Conservation (phyloP, 2,797 vertebrate genomes). For the Podarcis siculus region DNA sequence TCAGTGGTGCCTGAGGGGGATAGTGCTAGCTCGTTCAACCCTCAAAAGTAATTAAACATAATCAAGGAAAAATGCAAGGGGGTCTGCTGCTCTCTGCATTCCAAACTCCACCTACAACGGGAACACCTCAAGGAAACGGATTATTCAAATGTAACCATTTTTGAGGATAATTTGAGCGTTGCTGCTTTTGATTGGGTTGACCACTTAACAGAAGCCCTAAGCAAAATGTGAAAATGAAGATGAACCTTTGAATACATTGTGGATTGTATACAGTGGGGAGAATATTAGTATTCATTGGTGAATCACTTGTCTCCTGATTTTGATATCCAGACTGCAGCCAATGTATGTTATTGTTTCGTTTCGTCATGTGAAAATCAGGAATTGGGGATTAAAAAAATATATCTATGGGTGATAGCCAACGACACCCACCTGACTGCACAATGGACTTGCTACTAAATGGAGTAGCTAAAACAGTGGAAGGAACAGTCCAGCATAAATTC, state of each 20-base stretch:
- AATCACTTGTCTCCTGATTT: too few species aligned
- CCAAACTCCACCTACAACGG: conserved; percentile 81
- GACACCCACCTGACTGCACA: too few species aligned
- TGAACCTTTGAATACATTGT: not conserved
- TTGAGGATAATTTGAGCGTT: not conserved
- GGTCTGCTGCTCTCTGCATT: conserved; percentile 74
- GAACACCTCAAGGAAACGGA: conserved; percentile 46
- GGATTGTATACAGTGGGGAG: too few species aligned
- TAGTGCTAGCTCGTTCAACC: conserved; percentile 68
- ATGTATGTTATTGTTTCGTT: not conserved
- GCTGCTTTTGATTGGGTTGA: not conserved
- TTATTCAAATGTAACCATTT: conserved; percentile 74
- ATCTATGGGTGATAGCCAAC: too few species aligned
- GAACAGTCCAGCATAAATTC: too few species aligned
- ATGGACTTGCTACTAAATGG: too few species aligned
- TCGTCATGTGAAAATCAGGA: not conserved
- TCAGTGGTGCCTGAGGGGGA: conserved; percentile 67
- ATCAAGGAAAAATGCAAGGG: conserved; percentile 80
- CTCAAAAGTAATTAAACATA: conserved; percentile 84
- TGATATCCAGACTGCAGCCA: too few species aligned
- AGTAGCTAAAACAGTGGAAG: too few species aligned
- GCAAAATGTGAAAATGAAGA: not conserved
- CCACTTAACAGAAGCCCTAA: not conserved
- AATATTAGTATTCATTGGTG: too few species aligned
- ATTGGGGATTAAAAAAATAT: not conserved